Evolutionary conservation across 2,797 vertebrate species (phyloP), one percentile per base, ranked within the genome.

Genomic region (Pitangus sulphuratus): DNA sequence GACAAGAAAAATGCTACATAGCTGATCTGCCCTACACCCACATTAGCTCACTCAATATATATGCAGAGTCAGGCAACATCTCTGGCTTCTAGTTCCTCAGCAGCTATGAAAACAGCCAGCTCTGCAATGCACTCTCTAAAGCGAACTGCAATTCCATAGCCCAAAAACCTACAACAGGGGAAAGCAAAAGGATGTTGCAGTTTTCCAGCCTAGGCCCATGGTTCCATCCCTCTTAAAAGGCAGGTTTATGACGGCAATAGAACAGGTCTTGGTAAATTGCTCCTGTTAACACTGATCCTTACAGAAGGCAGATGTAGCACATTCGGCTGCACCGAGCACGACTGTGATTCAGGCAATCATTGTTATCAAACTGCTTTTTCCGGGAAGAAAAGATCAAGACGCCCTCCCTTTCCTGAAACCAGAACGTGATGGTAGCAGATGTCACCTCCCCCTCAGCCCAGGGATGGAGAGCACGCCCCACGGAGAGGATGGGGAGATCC

Each of bases 51-150:
- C 45, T 74, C 70, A 37, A 37, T 37, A 91, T 87, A 86, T 35
- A 81, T 48, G 31, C 88, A 93, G 91, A 96, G 83, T 80, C 86
- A 93, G 91, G 90, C 89, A 91, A 94, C 48, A 81, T 89, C 89
- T 74, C 51, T 89, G 83, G 82, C 58, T 90, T 57, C 39, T 28
- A 44, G 31, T 9, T 69, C 45, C 56, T 35, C 39, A 21, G 77
- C 77, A 82, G 68, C 68, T 82, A 89, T 0, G 39, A 74, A 83
- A 94, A 69, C 81, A 62, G 83, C 15, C 19, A 1, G 75, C 85
- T 87, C 90, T 64, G 87, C 71, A 91, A 31, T 20, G 5, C 22
- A 6, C 28, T 61, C 68, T 64, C 74, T 19, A 75, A 66, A 81
- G 50, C 84, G 66, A 76, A 56, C 61, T n/a, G 72, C 79, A 64